These are phyloP conservation scores for Biston stratarius DNA, from an alignment of 2,888 invertebrate species.

Conservation along the genomic window DNA sequence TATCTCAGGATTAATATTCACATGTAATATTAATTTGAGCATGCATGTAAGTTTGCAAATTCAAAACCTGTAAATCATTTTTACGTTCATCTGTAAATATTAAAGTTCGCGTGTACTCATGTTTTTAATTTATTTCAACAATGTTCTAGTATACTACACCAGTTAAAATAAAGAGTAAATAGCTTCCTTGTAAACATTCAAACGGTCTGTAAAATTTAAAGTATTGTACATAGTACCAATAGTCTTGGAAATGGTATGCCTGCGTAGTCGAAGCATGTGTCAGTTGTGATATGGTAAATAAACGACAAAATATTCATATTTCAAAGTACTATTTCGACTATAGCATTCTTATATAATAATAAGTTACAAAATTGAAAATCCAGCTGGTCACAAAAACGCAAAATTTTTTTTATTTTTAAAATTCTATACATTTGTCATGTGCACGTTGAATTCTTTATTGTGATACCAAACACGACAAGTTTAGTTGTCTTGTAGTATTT, in stretches of 20 bases:
- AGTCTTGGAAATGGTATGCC: slow-evolving; percentile 44
- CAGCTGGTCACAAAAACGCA: no score
- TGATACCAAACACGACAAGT: no score
- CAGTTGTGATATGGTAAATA: slow-evolving; percentile 11
- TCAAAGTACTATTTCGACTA: neutral
- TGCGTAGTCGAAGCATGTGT: slow-evolving; percentile 59
- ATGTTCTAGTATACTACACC: neutral
- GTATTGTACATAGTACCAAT: slow-evolving; percentile 34
- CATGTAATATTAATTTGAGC: slow-evolving; percentile 36
- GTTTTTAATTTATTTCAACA: neutral
- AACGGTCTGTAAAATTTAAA: neutral
- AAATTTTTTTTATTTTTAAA: no score
- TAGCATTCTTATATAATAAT: no score
- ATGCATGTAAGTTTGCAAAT: slow-evolving; percentile 44
- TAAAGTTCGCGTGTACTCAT: neutral
- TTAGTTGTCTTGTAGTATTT: no score
- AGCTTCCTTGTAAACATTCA: neutral
- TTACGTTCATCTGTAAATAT: slow-evolving; percentile 13
- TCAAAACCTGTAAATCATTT: slow-evolving; percentile 26
- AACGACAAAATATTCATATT: slow-evolving; percentile 18
- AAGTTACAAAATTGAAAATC: no score
- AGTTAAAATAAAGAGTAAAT: neutral
- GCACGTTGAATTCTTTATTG: no score
- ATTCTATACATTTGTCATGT: no score
- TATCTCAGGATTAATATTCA: slow-evolving; percentile 30